Conservation (phyloP, 2,888 invertebrate genomes). For the Bursaphelenchus okinawaensis region DNA sequence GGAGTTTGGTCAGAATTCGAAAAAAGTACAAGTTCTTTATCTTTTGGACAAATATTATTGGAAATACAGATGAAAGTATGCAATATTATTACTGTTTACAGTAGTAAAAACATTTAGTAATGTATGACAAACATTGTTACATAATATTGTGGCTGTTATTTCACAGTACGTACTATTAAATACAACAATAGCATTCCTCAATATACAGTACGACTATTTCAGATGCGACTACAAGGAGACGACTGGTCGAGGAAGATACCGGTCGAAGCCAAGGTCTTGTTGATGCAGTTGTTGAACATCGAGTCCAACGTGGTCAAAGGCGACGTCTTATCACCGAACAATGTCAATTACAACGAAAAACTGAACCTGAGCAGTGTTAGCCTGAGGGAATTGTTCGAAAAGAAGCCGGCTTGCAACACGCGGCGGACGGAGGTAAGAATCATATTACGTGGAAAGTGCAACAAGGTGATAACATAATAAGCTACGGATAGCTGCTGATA, state of each 20-base stretch:
- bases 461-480: neutral
- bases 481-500: no score
- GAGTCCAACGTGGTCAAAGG: slow-evolving; percentile 49
- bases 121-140: no score
- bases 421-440: slow-evolving; percentile 43
- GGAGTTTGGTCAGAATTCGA: no score
- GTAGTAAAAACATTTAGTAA: no score
- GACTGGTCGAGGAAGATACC: slow-evolving; percentile 56
- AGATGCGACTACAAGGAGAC: slow-evolving; percentile 55
- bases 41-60: no score
- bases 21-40: no score
- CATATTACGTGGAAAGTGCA: neutral
- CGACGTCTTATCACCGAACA: slow-evolving; percentile 16
- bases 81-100: no score
- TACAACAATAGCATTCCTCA: no score
- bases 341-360: slow-evolving; percentile 15
- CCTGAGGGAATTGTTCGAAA: slow-evolving; percentile 53
- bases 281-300: slow-evolving; percentile 56
- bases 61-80: no score
- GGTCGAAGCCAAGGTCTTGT: slow-evolving; percentile 49
- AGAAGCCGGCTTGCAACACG: slow-evolving; percentile 40
- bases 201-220: no score
- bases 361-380: slow-evolving; percentile 36
- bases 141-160: no score
- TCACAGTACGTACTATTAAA: no score